Evolutionary conservation across 2,113 vertebrate species (phyloP).

Genomic region (Coryphaenoides rupestris): DNA sequence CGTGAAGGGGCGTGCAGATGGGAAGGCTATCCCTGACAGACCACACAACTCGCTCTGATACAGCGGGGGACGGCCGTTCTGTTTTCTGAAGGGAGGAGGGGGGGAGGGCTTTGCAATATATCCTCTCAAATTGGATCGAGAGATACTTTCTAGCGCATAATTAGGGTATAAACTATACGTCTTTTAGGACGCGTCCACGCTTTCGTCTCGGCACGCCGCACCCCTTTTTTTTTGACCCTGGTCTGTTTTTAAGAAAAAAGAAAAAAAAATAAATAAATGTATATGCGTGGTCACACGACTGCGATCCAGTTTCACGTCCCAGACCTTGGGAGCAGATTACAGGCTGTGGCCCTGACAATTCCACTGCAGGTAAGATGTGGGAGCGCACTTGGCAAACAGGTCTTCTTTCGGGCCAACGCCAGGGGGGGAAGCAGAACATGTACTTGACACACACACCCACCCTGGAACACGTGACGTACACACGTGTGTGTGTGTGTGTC

Average conservation of each 20-base stretch:
- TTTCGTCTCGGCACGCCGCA: conserved; percentile 29
- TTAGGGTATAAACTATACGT: conserved; percentile 58
- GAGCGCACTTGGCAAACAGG: conserved; percentile 28
- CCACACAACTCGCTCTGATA: conserved; percentile 75
- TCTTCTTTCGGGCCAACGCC: conserved; percentile 32
- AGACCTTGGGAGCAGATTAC: conserved; percentile 32
- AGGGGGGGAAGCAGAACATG: conserved; percentile 23
- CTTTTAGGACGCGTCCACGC: conserved; percentile 22
- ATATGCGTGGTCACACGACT: conserved; percentile 30
- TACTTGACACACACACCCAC: conserved; percentile 38
- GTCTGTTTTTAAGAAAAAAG: no score
- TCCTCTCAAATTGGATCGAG: conserved; percentile 59
- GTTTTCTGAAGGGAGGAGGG: conserved; percentile 50
- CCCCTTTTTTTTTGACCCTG: conserved; percentile 15
- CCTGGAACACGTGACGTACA: no score
- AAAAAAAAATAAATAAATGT: not conserved
- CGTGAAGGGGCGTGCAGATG: conserved; percentile 58
- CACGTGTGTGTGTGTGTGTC: no score
- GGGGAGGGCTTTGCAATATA: conserved; percentile 17
- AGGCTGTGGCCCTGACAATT: conserved; percentile 22
- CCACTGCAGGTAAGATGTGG: conserved; percentile 27
- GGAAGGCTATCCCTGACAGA: conserved; percentile 70
- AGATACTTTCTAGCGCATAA: conserved; percentile 60
- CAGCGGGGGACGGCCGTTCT: conserved; percentile 59
- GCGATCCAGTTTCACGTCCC: conserved; percentile 35